Base-by-base conservation (phyloP, 1,140 invertebrate genomes). In the Oryctes rhinoceros region DNA sequence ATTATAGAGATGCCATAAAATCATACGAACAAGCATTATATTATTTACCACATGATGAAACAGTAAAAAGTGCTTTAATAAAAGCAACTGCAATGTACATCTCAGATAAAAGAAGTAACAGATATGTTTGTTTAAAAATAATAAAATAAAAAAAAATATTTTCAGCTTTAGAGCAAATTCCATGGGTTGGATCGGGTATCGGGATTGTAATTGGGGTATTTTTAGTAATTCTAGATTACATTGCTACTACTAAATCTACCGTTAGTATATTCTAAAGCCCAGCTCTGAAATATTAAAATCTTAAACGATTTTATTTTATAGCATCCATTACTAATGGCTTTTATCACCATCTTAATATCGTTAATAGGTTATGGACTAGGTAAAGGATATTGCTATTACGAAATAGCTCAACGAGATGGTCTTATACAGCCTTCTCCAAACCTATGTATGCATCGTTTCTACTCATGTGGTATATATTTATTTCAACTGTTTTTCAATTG, bases 181-280 rank as follows among this genome's bases (percentile, higher is more conserved):
- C 94, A 10, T 94, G 94, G 93, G 87, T 95, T 20, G 94, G 93
- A 81, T 92, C 93, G 83, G 93, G 92, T 30, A 87, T 94, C 82
- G 94, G 94, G 67, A 90, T 95, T 59, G 90, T 94, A 79, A 84
- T 94, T 48, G 94, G 94, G 75, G 91, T 94, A 78, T 86, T 90
- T 67, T 90, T 95, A 77, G 93, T 94, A 75, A 90, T 95, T 79
- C 90, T 91, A 80, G 94, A 95, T 87, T 92, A 92, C 83, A 89
- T 91, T 74, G 89, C 93, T 79, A 91, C 93, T 79, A 87, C 91
- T 79, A 92, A 91, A 86, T 93, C 93, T 39, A 92, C 92, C 79
- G 93, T 94, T 90, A 90, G 89, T 89, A 81, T 76, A 81, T 81
- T 44, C 39, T 5, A 44, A 44, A 3, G 5, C 5, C 5, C 5